phyloP scores from a whole-genome alignment of 1,140 invertebrate genomes.

The Odontomachus brunneus region DNA sequence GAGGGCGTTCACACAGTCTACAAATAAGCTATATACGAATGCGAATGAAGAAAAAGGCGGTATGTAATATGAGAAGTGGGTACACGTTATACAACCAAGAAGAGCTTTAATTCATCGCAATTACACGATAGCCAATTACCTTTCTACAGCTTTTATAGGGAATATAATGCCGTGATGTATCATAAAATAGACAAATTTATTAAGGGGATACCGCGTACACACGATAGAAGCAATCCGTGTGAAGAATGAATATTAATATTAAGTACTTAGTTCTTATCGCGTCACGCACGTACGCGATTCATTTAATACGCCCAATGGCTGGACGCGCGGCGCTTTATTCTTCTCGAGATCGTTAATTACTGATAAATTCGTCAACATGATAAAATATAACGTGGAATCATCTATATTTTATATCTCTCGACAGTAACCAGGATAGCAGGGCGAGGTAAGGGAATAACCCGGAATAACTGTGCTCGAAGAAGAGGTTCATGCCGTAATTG shows the following conservation, averaged over 20 bases:
- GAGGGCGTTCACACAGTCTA: too few relatives aligned
- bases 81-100: neutral
- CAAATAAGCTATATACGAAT: neutral
- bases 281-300: slow-evolving; percentile 13
- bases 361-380: slow-evolving; percentile 45
- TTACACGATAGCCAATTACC: slow-evolving; percentile 26
- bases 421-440: neutral
- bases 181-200: slow-evolving; percentile 51
- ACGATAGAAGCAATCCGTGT: slow-evolving; percentile 30
- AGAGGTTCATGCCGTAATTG: slow-evolving; percentile 81
- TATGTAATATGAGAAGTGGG: neutral
- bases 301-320: slow-evolving; percentile 47
- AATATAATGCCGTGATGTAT: slow-evolving; percentile 1
- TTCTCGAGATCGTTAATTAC: slow-evolving; percentile 37
- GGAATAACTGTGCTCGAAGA: slow-evolving; percentile 44
- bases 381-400: slow-evolving; percentile 40
- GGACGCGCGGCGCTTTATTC: slow-evolving; percentile 22
- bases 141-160: slow-evolving; percentile 21
- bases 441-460: slow-evolving; percentile 5
- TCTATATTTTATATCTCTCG: slow-evolving; percentile 49
- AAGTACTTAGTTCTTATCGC: slow-evolving; percentile 49
- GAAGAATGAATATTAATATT: slow-evolving; percentile 40
- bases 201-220: neutral
- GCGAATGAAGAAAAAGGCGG: neutral
- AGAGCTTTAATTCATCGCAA: slow-evolving; percentile 24